Base-by-base conservation (phyloP, 2,797 vertebrate genomes). In the Dipus sagitta region DNA sequence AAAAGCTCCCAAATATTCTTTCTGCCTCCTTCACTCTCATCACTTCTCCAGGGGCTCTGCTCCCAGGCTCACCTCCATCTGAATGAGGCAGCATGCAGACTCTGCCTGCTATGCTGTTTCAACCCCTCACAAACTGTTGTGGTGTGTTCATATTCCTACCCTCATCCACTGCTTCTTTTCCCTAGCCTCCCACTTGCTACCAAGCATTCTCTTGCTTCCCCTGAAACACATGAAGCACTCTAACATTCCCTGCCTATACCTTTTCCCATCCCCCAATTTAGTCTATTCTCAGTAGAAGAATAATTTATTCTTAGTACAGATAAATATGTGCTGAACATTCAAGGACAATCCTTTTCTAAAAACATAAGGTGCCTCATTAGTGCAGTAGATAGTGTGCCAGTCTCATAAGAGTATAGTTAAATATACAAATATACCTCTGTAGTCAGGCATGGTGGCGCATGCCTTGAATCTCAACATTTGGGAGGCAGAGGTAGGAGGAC, bases 351-450 rank as follows among this genome's bases (percentile, higher is more conserved):
- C 20, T 74, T 76, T 47, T 47, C 47, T 47, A 47, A 47, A 47
- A 47, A 47, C 47, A 47, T 47, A 47, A 47, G 47, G 47, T 47
- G 47, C 47, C 9, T 47, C 47, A 11, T 47, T 47, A 47, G 47
- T 47, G 11, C 47, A 47, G 47, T 47, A 10, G 47, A 5, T 47
- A 47, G 47, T 47, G 11, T 47, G 47, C 47, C 47, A 47, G 47
- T 47, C 47, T 47, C 47, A 47, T 62, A 4, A 54, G 75, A 89
- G 78, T 24, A 21, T 60, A n/a, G 10, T 72, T 81, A 81, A 32
- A 72, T 74, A 94, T 86, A 93, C 72, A 93, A 11, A 86, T 26
- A 93, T 47, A 92, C 47, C 47, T 47, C 47, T 47, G 47, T 47
- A 47, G 47, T 11, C 47, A 10, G 47, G 47, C 47, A 47, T 47